A percentile compares a stretch with the other conserved stretches of the same genome.
Conservation (phyloP, 2,113 vertebrate genomes). For the Bothrops jararaca region DNA sequence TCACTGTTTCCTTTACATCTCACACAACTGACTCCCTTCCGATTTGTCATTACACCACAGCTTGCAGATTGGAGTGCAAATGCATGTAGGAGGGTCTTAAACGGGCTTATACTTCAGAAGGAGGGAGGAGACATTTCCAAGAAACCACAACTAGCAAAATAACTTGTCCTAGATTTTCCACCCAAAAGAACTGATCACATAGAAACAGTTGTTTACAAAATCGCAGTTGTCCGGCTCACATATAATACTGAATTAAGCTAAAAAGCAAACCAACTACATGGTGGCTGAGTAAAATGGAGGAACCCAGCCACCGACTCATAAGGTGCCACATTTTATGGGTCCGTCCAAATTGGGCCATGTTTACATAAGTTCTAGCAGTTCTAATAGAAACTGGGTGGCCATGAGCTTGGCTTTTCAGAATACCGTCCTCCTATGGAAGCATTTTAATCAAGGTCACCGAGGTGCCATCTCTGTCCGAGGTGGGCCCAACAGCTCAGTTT, state of each 20-base stretch:
- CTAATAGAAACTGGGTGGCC: not conserved
- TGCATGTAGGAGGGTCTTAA: constrained; percentile 55
- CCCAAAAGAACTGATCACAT: not conserved
- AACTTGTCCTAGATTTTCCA: not conserved
- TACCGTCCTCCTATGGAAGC: not conserved
- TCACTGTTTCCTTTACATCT: constrained; percentile 63
- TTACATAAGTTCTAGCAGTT: not conserved
- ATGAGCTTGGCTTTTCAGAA: not conserved
- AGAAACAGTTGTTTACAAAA: not conserved
- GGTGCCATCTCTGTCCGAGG: not conserved
- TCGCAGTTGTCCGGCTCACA: not conserved
- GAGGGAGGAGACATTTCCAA: constrained; percentile 13
- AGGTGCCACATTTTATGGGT: not conserved
- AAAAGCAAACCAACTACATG: not conserved
- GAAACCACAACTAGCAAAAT: not conserved
- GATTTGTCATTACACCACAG: constrained; percentile 48
- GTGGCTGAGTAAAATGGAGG: not conserved
- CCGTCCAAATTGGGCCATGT: not conserved
- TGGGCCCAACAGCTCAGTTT: not conserved
- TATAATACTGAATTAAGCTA: not conserved
- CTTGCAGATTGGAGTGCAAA: constrained; percentile 53
- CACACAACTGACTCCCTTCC: constrained; percentile 60
- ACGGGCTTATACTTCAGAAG: constrained; percentile 48
- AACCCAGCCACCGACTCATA: not conserved
- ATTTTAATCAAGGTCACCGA: not conserved